Conservation (phyloP, 1,140 invertebrate species). For the Helicoverpa zea region DNA sequence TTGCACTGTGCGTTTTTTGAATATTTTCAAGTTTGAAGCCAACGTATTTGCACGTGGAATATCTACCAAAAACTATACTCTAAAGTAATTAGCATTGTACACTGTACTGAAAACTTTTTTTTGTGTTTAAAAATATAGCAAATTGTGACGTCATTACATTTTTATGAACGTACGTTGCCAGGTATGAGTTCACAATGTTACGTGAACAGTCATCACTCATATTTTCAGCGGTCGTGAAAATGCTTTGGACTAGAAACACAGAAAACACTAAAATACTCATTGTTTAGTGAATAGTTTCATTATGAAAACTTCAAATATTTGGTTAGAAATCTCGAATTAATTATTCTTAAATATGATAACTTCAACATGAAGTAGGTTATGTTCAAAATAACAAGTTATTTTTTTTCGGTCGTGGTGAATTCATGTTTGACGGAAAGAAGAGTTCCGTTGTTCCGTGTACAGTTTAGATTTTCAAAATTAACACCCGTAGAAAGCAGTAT, state of each 20-base stretch:
- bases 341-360: no score
- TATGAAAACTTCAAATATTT: no score
- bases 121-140: slow-evolving; percentile 10
- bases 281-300: neutral
- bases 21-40: no score
- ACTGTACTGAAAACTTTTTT: neutral
- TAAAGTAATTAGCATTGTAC: neutral
- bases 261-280: neutral
- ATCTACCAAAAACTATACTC: neutral
- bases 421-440: no score
- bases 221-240: neutral
- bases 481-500: no score
- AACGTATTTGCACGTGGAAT: neutral
- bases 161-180: slow-evolving; percentile 2
- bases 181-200: neutral
- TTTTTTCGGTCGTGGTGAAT: no score
- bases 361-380: no score
- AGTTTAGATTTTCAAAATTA: no score
- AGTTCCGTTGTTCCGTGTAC: no score
- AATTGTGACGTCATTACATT: slow-evolving; percentile 4
- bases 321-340: no score
- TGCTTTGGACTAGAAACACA: neutral
- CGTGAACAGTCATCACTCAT: neutral
- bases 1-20: no score
- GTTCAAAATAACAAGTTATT: no score